Evolutionary conservation across 2,113 vertebrate species (phyloP).

Genomic region (Prinia subflava): DNA sequence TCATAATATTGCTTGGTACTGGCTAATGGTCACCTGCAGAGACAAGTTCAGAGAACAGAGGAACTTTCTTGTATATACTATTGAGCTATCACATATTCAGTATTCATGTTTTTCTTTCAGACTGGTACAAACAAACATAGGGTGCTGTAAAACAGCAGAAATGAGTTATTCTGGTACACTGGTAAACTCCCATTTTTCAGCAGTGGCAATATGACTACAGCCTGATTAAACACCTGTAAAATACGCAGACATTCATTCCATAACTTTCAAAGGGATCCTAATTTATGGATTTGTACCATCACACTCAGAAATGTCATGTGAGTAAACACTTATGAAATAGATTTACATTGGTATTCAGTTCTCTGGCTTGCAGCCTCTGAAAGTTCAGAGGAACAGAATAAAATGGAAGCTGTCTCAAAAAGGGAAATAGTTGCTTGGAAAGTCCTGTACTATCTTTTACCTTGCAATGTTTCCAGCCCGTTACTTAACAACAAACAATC

Average conservation of each 20-base stretch:
- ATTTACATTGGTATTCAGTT: neutral
- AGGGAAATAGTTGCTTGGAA: neutral
- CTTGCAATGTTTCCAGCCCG: neutral
- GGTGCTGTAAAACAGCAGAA: neutral
- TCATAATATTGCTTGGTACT: neutral
- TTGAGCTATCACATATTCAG: neutral
- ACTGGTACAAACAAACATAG: neutral
- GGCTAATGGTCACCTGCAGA: neutral
- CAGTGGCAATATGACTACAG: neutral
- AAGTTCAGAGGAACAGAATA: neutral
- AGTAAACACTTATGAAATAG: neutral
- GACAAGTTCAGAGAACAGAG: neutral
- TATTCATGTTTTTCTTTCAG: neutral
- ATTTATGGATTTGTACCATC: neutral
- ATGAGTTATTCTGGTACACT: neutral
- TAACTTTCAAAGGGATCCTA: neutral
- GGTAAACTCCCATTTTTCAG: neutral
- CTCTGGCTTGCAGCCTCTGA: neutral
- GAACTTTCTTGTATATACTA: neutral
- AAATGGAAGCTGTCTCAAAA: neutral
- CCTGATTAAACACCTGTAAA: neutral
- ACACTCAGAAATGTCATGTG: neutral
- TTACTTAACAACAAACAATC: neutral
- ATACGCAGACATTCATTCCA: neutral
- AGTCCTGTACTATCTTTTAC: neutral